Percentiles rank a stretch among this genome's conserved stretches.
These are phyloP conservation scores for Peromyscus maniculatus DNA, from an alignment of 2,113 vertebrate genomes.

Conservation along the genomic window DNA sequence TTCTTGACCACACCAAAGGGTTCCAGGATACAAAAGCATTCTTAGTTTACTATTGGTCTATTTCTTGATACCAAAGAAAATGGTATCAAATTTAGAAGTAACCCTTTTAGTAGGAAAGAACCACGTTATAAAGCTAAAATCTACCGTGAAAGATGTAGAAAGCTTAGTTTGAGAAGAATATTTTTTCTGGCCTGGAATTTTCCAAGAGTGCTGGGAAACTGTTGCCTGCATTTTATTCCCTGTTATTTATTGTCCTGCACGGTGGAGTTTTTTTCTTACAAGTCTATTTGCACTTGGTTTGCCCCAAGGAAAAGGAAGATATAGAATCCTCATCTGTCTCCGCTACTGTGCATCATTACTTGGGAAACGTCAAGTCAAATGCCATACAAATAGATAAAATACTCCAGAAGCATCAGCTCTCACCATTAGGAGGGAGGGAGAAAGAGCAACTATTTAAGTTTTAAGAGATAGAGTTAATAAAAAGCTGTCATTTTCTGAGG, in stretches of 20 bases:
- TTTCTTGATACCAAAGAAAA: constrained; percentile 34
- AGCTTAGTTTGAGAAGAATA: not conserved
- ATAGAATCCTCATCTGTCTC: constrained; percentile 68
- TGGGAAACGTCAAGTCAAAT: constrained; percentile 79
- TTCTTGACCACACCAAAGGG: not conserved
- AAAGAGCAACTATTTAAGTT: constrained; percentile 68
- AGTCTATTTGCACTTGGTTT: constrained; percentile 53
- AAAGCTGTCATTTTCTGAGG: constrained; percentile 36
- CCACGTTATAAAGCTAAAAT: not conserved
- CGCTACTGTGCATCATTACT: constrained; percentile 71
- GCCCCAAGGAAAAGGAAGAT: constrained; percentile 67
- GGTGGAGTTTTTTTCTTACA: constrained; percentile 43
- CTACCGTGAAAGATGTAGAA: not conserved
- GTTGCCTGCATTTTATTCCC: constrained; percentile 35
- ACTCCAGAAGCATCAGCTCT: constrained; percentile 46
- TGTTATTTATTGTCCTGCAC: constrained; percentile 65
- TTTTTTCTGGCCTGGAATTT: constrained; percentile 37
- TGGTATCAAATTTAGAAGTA: constrained; percentile 1
- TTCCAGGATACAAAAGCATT: not conserved
- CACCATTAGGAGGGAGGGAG: constrained; percentile 24
- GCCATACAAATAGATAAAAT: constrained; percentile 83
- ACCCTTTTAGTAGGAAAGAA: not conserved
- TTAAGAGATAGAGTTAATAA: constrained; percentile 59
- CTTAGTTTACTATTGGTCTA: not conserved
- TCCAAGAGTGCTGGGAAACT: constrained; percentile 12